phyloP scores from a whole-genome alignment of 2,797 vertebrate genomes.

The Buceros bicornis region DNA sequence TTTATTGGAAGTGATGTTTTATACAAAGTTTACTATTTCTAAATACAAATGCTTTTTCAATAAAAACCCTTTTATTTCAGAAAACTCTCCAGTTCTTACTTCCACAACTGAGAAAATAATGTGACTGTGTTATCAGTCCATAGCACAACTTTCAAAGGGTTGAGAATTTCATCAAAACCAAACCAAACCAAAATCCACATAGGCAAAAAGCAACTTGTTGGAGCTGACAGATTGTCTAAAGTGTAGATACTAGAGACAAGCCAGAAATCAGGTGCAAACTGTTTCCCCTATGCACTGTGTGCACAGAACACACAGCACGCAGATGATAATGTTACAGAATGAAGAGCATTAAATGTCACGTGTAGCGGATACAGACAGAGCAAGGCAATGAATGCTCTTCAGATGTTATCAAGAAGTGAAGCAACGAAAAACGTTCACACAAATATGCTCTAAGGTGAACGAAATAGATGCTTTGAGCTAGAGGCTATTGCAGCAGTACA shows the following conservation, averaged over 20 bases:
- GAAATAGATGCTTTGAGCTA: neutral
- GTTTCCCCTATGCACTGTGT: neutral
- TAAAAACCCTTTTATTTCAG: neutral
- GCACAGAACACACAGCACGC: neutral
- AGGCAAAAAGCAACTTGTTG: neutral
- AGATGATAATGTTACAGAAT: neutral
- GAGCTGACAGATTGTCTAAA: neutral
- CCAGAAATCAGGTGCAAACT: neutral
- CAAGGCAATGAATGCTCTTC: neutral
- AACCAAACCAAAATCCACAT: neutral
- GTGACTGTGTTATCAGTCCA: neutral
- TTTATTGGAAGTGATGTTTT: neutral
- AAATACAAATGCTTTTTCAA: neutral
- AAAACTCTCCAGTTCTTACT: neutral
- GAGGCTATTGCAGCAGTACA: neutral
- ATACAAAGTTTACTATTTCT: neutral
- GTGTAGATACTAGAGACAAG: neutral
- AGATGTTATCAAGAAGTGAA: neutral
- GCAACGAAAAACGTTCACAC: neutral
- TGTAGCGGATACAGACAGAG: neutral
- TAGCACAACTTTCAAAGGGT: neutral
- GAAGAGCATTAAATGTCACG: neutral
- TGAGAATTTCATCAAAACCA: neutral
- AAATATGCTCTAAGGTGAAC: neutral
- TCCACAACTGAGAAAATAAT: neutral